Evolutionary conservation across 2,113 vertebrate species (phyloP), one percentile per base, ranked within the genome.

Genomic region (Mastomys natalensis): DNA sequence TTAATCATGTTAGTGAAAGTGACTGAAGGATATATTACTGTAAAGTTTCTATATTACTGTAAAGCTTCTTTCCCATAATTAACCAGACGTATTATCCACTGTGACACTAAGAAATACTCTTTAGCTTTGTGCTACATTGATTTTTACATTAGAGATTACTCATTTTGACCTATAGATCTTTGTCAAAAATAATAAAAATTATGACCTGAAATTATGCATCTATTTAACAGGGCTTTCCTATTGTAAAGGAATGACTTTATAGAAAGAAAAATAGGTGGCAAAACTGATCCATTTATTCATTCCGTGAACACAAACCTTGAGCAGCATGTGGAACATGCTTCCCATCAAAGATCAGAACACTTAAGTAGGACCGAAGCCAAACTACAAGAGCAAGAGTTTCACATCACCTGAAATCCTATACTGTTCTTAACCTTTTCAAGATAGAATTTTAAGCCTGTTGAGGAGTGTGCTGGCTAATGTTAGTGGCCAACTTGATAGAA

Each of bases 111-210:
- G 9, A 89, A 88, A 81, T 21, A n/a, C 5, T n/a, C 16, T 16
- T 13, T 16, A 78, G 51, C 45, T n/a, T 80, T 86, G 34, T 80
- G 60, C 87, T 86, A 51, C n/a, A 89, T 90, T 62, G 80, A 90
- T 92, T 90, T 90, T 94, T 74, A 89, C 5, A 48, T 55, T 93
- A 85, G 7, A n/a, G 5, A 94, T 31, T 55, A 82, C 24, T 15
- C 40, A 68, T 53, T 81, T 37, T 62, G 3, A 24, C 34, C 29
- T 88, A 31, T 72, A 34, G 21, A n/a, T 26, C 72, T 78, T 88
- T 97, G 55, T 72, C 92, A 85, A 92, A 92, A 55, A 7, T 66
- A 93, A 86, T 66, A 92, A 84, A 77, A 97, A 89, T 68, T 51
- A 92, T 58, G 24, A 94, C 8, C 15, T 53, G 40, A 94, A 91